phyloP scores from a whole-genome alignment of 2,113 vertebrate genomes.

The Heterotis niloticus region DNA sequence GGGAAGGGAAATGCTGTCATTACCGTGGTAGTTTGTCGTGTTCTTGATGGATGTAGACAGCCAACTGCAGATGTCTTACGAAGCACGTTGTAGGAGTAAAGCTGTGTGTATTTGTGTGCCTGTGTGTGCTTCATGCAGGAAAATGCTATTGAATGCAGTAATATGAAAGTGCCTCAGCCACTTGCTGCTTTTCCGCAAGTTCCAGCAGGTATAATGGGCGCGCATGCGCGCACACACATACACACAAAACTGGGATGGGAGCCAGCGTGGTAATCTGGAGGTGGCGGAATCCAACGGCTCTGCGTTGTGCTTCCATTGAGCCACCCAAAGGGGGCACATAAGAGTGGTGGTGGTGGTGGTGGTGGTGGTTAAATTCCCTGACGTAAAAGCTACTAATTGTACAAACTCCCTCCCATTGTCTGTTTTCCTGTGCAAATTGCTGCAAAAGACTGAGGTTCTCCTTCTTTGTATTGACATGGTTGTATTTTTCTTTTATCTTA shows the following conservation, averaged over 20 bases:
- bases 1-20: no score
- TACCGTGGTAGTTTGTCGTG: no score
- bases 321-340: not conserved
- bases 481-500: not conserved
- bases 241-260: conserved; percentile 15
- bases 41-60: no score
- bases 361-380: not conserved
- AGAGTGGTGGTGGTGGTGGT: no score
- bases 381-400: not conserved
- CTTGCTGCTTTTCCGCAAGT: conserved; percentile 15
- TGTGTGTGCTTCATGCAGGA: not conserved
- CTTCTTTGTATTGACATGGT: not conserved
- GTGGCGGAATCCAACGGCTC: conserved; percentile 20
- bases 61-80: not conserved
- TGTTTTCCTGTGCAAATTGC: not conserved
- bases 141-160: not conserved
- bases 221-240: conserved; percentile 4
- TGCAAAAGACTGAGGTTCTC: not conserved
- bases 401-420: not conserved
- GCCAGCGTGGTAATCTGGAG: conserved; percentile 14
- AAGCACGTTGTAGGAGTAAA: not conserved
- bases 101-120: not conserved
- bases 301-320: not conserved
- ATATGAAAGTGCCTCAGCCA: not conserved
- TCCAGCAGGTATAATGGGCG: not conserved